Conservation (phyloP, 1,140 invertebrate species). For the Penaeus indicus region DNA sequence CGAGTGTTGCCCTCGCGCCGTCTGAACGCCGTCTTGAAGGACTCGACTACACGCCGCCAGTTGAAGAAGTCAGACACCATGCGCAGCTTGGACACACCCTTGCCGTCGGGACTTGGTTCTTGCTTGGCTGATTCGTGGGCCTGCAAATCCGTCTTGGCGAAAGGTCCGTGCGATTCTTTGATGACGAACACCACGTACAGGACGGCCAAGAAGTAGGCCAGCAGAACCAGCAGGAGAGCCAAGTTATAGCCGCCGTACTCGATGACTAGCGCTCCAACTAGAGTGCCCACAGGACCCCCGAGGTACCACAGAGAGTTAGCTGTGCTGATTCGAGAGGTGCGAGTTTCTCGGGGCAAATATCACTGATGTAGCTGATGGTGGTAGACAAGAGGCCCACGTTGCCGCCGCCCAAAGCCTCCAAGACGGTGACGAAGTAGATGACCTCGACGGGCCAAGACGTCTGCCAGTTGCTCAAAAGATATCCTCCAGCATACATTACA, state of each 20-base stretch:
- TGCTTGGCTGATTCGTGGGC: constrained; percentile 23
- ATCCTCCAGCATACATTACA: constrained; percentile 47
- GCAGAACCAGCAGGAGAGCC: constrained; percentile 45
- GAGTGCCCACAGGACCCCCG: constrained; percentile 56
- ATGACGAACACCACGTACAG: constrained; percentile 57
- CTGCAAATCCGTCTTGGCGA: constrained; percentile 46
- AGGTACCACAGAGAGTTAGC: constrained; percentile 61
- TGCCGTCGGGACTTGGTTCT: not conserved
- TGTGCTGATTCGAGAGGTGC: constrained; percentile 52
- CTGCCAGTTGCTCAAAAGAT: constrained; percentile 50
- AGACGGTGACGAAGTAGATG: constrained; percentile 45
- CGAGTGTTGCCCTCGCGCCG: constrained; percentile 48
- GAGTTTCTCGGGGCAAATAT: constrained; percentile 45
- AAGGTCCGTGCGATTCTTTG: constrained; percentile 60
- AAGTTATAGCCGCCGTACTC: constrained; percentile 52
- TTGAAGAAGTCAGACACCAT: constrained; percentile 56
- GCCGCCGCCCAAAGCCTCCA: constrained; percentile 56
- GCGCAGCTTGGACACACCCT: constrained; percentile 20
- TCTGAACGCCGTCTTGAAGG: constrained; percentile 63
- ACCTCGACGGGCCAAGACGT: constrained; percentile 53
- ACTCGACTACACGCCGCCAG: constrained; percentile 57
- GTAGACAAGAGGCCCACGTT: constrained; percentile 54
- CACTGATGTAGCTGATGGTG: constrained; percentile 60
- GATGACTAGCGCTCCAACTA: constrained; percentile 46
- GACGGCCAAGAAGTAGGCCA: constrained; percentile 41